Evolutionary conservation across 2,888 invertebrate species (phyloP), one percentile per base, ranked within the genome.

Genomic region (Caenorhabditis sulstoni): DNA sequence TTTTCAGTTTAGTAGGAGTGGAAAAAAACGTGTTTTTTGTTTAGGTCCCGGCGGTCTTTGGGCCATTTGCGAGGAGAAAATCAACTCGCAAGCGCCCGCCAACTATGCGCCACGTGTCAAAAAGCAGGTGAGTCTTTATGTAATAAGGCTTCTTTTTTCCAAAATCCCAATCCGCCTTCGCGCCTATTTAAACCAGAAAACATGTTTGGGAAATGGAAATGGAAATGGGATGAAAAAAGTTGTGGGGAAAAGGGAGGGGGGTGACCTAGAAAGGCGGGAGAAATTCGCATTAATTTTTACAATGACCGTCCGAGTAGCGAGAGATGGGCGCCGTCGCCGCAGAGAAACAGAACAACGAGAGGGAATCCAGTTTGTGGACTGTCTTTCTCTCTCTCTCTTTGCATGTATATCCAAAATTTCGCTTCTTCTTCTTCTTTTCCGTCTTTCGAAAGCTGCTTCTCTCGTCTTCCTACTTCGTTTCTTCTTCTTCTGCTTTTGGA

Each of bases 1-100:
- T 37, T 37, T 18, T 12, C 22, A 20, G 9, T 16, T 53, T n/a
- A 35, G 18, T 22, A 59, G 41, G 29, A 22, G 41, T 9, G 41
- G 41, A 29, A 29, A 29, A 29, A 29, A 22, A 37, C 7, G 37
- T 22, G 11, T 4, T 8, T 41, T 41, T 14, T 11, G 41, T 73
- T 81, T 37, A 83, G 83, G 84, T 37, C 82, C 82, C 9, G 85
- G 85, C 14, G 85, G 86, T 9, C 65, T 86, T 20, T 86, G 86
- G 86, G 86, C 86, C 4, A 77, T 86, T 5, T 86, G 86, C 44
- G 86, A 86, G 50, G 86, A 86, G 76, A 86, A 86, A 57, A 86
- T 86, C 47, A 84, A 84, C 35, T 82, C 83, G 22, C 86, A 86
- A 62, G 81, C 86, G 12, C 86, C 86, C 4, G 82, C 83, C 0